Evolutionary conservation across 2,797 vertebrate species (phyloP), one percentile per base, ranked within the genome.

Genomic region (Gallinago solitaria): DNA sequence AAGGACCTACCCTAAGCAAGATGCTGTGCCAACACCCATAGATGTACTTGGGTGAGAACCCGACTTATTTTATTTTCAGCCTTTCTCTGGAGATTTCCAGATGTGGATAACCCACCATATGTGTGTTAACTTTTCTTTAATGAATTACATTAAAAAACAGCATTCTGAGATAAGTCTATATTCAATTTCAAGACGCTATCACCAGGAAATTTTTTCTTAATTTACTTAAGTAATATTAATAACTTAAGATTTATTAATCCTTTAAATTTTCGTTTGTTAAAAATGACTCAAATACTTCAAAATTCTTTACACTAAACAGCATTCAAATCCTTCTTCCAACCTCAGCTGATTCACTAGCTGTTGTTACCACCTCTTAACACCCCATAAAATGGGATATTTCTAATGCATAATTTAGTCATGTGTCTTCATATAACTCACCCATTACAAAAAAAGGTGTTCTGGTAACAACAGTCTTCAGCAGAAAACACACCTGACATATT

Each of bases 1-100:
- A 43, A 61, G 19, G 41, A 37, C 6, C 28, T 5, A n/a, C 6
- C 6, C n/a, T 1, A 21, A 50, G 25, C 0, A 3, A 86, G 50
- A 4, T 24, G 39, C 41, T 77, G 45, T 27, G 48, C 32, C 57
- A 83, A 8, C 9, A 51, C 2, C 28, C 3, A 2, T 13, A 41
- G 0, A 2, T 6, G 20, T 14, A 39, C 27, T 6, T 9, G 16
- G 77, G n/a, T 15, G 20, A 68, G 28, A 89, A n/a, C 10, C 57
- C 57, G 3, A 2, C 60, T 77, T 30, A 6, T 14, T 39, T 7
- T 4, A 53, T 27, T 20, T 75, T 19, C 53, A 85, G 76, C 56
- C 56, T 48, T 50, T 48, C 71, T 56, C 68, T 45, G 28, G n/a
- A 35, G 23, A 47, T 41, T 59, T 77, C 75, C 68, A 93, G 14